Conservation (phyloP, 2,113 vertebrate genomes). For the Scomber scombrus region DNA sequence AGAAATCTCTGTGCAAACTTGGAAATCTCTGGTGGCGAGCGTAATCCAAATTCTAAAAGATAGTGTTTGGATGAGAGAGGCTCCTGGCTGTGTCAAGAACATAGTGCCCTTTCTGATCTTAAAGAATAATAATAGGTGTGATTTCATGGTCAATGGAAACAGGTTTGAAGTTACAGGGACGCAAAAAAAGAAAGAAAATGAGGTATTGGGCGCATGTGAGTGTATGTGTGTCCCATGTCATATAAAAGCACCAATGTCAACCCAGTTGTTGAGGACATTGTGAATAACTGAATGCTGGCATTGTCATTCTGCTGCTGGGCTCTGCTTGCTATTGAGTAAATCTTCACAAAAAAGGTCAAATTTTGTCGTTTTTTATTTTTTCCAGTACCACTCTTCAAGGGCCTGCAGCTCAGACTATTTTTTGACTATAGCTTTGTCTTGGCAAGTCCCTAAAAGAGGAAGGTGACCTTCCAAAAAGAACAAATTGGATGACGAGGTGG, state of each 20-base stretch:
- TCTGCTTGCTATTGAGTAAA: constrained; percentile 50
- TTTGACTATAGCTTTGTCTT: constrained; percentile 64
- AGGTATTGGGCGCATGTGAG: background rate
- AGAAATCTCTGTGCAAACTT: constrained; percentile 19
- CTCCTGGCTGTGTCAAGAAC: constrained; percentile 6
- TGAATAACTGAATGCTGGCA: constrained; percentile 47
- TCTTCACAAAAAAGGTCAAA: constrained; percentile 66
- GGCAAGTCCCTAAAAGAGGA: constrained; percentile 68
- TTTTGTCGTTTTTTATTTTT: background rate
- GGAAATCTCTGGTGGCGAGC: background rate
- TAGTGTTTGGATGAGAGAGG: constrained; percentile 16
- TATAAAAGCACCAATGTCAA: constrained; percentile 27
- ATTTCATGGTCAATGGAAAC: background rate
- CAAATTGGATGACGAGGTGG: constrained; percentile 48
- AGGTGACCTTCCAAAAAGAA: constrained; percentile 60
- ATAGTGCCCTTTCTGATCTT: background rate
- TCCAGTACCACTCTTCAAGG: constrained; percentile 27
- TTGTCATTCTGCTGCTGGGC: constrained; percentile 60
- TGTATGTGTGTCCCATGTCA: constrained; percentile 17
- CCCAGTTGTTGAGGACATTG: constrained; percentile 32
- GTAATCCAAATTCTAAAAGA: constrained; percentile 1
- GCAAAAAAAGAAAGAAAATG: background rate
- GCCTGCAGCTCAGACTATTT: constrained; percentile 67
- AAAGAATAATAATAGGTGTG: background rate
- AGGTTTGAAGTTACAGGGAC: background rate